Evolutionary conservation across 2,797 vertebrate species (phyloP), one percentile per base, ranked within the genome.

Genomic region (Crenuchus spilurus): DNA sequence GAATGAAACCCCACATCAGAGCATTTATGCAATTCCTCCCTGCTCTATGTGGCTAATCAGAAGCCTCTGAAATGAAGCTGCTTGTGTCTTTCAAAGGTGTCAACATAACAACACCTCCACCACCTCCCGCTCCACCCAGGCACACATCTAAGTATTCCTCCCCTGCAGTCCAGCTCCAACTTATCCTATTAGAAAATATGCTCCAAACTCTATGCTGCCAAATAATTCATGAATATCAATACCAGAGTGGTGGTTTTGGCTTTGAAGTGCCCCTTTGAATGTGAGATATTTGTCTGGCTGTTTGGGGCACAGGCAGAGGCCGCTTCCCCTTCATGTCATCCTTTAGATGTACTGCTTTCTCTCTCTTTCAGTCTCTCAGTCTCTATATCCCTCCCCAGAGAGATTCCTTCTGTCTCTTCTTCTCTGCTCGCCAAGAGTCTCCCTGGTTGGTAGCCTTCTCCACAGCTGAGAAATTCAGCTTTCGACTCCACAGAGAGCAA

Each of bases 231-330:
- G 81, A 84, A 83, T 83, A 84, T 81, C 77, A 81, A 69, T 68
- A 74, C 65, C 30, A 20, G 28, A 6, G 74, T 70, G 44, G 74
- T 78, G 79, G 72, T 71, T 16, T 13, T 4, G 2, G 72, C 75
- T 86, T 80, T 85, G 80, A 87, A 83, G 79, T 80, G 72, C 13
- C 80, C 76, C 42, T 85, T 79, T 85, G 72, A 83, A 80, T 78
- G 60, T 18, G 48, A 70, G 73, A 72, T 78, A 81, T 84, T 83
- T 83, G 72, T 82, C 61, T 74, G 48, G 48, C 52, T 78, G 72
- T 73, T 80, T 75, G 70, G 77, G 68, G 72, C 67, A 75, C 49
- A 58, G 65, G 6, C 3, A 76, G 42, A 42, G 18, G 39, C 13
- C 65, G 54, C 48, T 9, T 16, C 28, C 55, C 4, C 55, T 62